Percentiles rank a stretch among this genome's conserved stretches.
Conservation (phyloP, 2,797 vertebrate species). For the Phylloscopus collybita region DNA sequence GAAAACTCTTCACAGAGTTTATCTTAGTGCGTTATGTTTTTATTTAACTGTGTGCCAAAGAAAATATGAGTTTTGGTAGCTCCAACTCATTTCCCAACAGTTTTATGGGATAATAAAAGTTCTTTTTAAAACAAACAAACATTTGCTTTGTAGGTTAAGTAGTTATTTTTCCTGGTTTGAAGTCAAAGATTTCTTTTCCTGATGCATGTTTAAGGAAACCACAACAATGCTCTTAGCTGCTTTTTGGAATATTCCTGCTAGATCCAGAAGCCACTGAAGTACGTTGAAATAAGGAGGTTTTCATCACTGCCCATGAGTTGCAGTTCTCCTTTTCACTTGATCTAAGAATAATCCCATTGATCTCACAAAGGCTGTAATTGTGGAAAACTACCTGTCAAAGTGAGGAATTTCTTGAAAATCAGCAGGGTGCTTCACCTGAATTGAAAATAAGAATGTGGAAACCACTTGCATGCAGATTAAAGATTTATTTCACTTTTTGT, state of each 20-base stretch:
- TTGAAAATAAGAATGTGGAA: background rate
- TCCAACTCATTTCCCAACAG: background rate
- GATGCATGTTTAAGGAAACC: background rate
- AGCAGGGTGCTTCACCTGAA: background rate
- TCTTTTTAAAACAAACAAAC: background rate
- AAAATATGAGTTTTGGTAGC: background rate
- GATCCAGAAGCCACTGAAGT: background rate
- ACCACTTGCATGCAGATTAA: background rate
- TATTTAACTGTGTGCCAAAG: background rate
- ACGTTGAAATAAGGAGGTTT: background rate
- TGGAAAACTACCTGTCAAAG: background rate
- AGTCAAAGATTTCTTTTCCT: slow-evolving; percentile 3
- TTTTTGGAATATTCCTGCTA: background rate
- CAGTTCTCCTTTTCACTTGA: background rate
- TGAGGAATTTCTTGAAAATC: background rate
- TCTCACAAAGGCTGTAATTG: background rate
- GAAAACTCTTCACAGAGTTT: background rate
- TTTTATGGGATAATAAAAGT: background rate
- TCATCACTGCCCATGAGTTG: background rate
- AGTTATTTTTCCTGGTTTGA: background rate
- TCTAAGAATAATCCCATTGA: background rate
- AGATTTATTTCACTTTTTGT: background rate
- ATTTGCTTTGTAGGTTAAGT: background rate
- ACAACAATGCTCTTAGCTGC: background rate
- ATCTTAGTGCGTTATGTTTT: background rate